Evolutionary conservation across 2,797 vertebrate species (phyloP).

Genomic region (Gymnocypris eckloni): DNA sequence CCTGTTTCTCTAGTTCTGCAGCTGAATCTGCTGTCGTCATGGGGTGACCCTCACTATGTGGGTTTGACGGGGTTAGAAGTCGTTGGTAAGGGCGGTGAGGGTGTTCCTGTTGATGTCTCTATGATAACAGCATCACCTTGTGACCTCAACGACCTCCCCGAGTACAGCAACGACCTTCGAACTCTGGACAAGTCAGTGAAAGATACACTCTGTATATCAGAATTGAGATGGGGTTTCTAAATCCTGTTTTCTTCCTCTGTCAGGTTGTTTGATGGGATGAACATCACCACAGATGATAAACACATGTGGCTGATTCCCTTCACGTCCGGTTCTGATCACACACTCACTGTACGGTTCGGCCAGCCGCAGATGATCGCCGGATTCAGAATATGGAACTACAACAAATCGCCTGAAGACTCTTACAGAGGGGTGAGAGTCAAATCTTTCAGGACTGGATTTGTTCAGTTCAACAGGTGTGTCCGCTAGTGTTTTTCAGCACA

Average conservation of each 20-base stretch:
- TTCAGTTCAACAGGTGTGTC: not conserved
- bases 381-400: slow-evolving; percentile 98
- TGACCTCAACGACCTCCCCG: slow-evolving; percentile 90
- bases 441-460: not conserved
- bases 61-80: slow-evolving; percentile 93
- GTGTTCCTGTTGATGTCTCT: slow-evolving; percentile 80
- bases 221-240: slow-evolving; percentile 5
- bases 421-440: slow-evolving; percentile 91
- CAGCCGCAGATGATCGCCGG: slow-evolving; percentile 85
- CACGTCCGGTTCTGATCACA: slow-evolving; percentile 84
- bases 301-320: slow-evolving; percentile 99
- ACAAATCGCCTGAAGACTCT: slow-evolving; percentile 96
- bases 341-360: slow-evolving; percentile 83
- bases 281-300: slow-evolving; percentile 90
- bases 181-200: slow-evolving; percentile 90
- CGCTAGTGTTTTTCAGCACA: not conserved
- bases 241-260: slow-evolving; percentile 20
- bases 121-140: slow-evolving; percentile 86
- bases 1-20: slow-evolving; percentile 79
- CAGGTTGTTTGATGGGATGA: slow-evolving; percentile 91
- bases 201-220: not conserved
- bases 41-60: slow-evolving; percentile 92
- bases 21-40: slow-evolving; percentile 86
- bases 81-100: slow-evolving; percentile 86
- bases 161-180: slow-evolving; percentile 83